Conservation (phyloP, 2,888 invertebrate species). For the Diabrotica balteata region DNA sequence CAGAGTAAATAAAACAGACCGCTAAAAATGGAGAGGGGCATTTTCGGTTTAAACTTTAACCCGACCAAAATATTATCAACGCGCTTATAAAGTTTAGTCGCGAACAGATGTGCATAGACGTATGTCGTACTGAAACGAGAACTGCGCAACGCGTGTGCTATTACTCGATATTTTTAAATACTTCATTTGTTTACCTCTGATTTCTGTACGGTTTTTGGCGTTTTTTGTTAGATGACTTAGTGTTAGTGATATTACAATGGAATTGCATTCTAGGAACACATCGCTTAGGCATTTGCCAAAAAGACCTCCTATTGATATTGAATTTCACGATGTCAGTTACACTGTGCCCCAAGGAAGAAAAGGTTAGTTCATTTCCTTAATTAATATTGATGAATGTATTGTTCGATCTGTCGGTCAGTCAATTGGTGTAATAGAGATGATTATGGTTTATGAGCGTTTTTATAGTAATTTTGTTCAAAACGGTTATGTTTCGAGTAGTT, state of each 20-base stretch:
- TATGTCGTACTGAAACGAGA: not conserved
- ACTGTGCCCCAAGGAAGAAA: constrained; percentile 76
- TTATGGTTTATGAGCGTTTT: too few species aligned
- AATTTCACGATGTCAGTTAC: constrained; percentile 84
- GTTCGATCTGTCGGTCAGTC: not conserved
- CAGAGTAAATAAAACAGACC: too few species aligned
- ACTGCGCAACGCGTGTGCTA: not conserved
- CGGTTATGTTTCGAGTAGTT: too few species aligned
- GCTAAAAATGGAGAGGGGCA: too few species aligned
- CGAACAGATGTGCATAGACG: not conserved
- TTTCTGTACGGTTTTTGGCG: not conserved
- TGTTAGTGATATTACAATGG: constrained; percentile 7
- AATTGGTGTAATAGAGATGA: not conserved
- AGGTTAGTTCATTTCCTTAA: constrained; percentile 57
- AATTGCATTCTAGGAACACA: constrained; percentile 17
- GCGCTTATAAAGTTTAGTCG: not conserved
- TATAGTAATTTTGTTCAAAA: too few species aligned
- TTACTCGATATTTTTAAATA: not conserved
- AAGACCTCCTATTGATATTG: constrained; percentile 79
- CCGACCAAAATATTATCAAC: not conserved
- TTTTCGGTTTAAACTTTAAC: not conserved
- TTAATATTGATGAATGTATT: constrained; percentile 19
- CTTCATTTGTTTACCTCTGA: too few species aligned
- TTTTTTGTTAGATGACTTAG: constrained; percentile 2
- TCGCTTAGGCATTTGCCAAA: constrained; percentile 67